A percentile compares a stretch with the other conserved stretches of the same genome.
phyloP scores from a whole-genome alignment of 2,797 vertebrate genomes.

The Myotis myotis region DNA sequence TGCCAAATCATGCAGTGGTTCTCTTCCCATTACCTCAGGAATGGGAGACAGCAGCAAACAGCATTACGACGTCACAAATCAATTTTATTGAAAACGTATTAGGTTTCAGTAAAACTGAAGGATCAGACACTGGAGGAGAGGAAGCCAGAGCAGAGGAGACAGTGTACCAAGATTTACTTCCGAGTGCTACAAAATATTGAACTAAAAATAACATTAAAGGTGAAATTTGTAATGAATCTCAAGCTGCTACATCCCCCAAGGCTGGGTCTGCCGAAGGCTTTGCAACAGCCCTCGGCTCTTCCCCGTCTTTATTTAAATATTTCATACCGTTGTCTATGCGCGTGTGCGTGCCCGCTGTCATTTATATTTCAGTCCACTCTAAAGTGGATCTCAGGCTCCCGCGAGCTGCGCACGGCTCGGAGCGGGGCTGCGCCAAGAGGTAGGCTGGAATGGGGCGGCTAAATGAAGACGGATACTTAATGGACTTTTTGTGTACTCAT shows the following conservation, averaged over 20 bases:
- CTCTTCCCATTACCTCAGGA: constrained; percentile 62
- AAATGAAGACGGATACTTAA: constrained; percentile 95
- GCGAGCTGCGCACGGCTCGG: constrained; percentile 82
- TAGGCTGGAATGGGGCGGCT: constrained; percentile 87
- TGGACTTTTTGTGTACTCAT: constrained; percentile 95
- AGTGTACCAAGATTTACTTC: constrained; percentile 86
- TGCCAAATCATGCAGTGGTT: constrained; percentile 32
- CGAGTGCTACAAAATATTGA: constrained; percentile 88
- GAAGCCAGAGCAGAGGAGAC: constrained; percentile 74
- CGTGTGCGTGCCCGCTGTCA: constrained; percentile 91
- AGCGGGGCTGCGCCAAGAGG: constrained; percentile 79
- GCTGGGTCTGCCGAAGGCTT: constrained; percentile 87
- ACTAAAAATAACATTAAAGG: constrained; percentile 90
- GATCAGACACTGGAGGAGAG: constrained; percentile 72
- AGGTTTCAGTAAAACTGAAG: constrained; percentile 79
- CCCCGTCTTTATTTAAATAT: constrained; percentile 93
- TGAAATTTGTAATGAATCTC: constrained; percentile 89
- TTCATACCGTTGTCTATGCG: constrained; percentile 94
- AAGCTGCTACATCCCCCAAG: constrained; percentile 88
- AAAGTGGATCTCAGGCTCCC: constrained; percentile 86
- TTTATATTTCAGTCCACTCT: constrained; percentile 91
- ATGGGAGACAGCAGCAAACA: constrained; percentile 70
- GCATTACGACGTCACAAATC: constrained; percentile 79
- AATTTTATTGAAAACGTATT: constrained; percentile 85
- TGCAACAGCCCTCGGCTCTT: constrained; percentile 87